These are phyloP conservation scores for Sorex maritimensis DNA, from an alignment of 2,797 vertebrate species.

Conservation along the genomic window DNA sequence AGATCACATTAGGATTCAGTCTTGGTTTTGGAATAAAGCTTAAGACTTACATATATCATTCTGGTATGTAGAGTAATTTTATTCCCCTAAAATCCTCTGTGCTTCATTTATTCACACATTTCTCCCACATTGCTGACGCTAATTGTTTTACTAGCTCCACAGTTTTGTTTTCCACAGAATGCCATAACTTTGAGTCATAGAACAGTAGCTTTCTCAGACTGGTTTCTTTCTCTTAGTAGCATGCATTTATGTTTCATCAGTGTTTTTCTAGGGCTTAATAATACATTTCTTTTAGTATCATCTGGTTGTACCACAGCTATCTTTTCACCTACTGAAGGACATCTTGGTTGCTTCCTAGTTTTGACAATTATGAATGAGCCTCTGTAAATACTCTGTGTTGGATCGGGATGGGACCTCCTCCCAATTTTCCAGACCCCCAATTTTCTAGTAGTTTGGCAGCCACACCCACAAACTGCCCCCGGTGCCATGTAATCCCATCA, in stretches of 20 bases:
- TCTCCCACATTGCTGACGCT: neutral
- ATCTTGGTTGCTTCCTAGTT: neutral
- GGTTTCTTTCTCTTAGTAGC: neutral
- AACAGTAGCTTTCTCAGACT: neutral
- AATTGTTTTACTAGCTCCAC: neutral
- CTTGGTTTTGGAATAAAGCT: neutral
- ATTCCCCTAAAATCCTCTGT: neutral
- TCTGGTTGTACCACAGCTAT: too few species aligned
- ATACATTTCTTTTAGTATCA: neutral
- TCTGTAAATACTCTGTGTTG: neutral
- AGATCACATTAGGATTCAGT: neutral
- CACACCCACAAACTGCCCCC: too few species aligned
- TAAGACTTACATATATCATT: neutral
- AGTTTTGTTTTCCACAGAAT: conserved; percentile 24
- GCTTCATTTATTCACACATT: neutral
- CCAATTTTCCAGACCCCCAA: too few species aligned
- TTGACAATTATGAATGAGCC: neutral
- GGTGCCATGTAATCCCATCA: too few species aligned
- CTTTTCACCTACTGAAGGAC: neutral
- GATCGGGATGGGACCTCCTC: too few species aligned
- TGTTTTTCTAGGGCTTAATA: conserved; percentile 8
- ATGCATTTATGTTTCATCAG: neutral
- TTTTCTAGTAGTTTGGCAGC: too few species aligned
- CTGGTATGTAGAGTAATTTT: neutral
- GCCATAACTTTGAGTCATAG: neutral